These are phyloP conservation scores for Semnornis frantzii DNA, from an alignment of 2,113 vertebrate species.

Conservation along the genomic window DNA sequence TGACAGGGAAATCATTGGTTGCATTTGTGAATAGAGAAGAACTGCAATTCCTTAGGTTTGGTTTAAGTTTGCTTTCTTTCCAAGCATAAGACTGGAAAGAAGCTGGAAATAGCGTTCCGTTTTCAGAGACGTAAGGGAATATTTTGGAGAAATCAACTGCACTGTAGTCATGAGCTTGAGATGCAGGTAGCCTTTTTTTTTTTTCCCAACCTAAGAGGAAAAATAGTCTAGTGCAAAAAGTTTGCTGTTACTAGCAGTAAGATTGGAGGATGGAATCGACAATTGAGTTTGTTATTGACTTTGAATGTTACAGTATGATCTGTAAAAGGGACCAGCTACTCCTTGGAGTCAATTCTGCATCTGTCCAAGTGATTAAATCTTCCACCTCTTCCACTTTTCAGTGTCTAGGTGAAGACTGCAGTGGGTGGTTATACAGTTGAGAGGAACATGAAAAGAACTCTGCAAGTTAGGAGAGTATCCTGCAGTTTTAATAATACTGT, in stretches of 20 bases:
- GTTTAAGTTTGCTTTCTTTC: neutral
- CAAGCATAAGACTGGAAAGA: neutral
- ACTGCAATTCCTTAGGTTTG: neutral
- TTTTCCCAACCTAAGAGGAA: neutral
- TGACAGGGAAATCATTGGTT: neutral
- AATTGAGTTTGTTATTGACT: neutral
- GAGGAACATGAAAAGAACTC: neutral
- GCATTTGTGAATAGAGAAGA: neutral
- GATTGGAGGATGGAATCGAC: neutral
- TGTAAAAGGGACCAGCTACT: neutral
- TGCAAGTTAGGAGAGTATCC: neutral
- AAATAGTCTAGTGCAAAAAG: neutral
- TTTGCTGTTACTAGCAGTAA: neutral
- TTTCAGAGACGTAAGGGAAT: neutral
- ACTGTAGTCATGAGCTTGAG: neutral
- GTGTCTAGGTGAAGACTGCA: neutral
- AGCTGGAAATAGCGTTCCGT: neutral
- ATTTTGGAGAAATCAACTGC: neutral
- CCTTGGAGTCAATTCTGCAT: neutral
- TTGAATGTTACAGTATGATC: neutral
- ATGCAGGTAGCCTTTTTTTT: neutral
- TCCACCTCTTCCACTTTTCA: neutral
- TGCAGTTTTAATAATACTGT: neutral
- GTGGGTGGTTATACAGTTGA: neutral
- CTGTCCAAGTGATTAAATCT: neutral